Conservation (phyloP, 2,113 vertebrate genomes). For the Rafetus swinhoei region DNA sequence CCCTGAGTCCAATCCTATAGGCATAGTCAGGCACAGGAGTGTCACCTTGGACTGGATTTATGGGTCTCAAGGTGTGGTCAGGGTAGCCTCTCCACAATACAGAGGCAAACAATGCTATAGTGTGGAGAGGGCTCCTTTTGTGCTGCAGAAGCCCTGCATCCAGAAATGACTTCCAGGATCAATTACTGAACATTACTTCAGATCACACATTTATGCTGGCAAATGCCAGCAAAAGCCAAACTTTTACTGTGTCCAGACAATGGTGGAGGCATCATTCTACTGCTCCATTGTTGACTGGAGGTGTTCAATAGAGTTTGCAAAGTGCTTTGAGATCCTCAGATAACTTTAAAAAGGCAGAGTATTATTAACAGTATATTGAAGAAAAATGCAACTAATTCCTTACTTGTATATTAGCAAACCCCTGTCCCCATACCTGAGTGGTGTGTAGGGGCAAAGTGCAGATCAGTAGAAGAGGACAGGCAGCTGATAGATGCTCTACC, state of each 20-base stretch:
- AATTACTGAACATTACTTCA: fast-evolving
- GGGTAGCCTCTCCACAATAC: not conserved
- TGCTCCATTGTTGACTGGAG: not conserved
- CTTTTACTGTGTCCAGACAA: fast-evolving
- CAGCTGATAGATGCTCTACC: fast-evolving
- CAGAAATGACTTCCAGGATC: not conserved
- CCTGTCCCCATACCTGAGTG: not conserved
- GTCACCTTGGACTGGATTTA: not conserved
- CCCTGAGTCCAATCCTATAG: constrained; percentile 43
- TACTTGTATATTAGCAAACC: fast-evolving
- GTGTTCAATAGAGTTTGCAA: not conserved
- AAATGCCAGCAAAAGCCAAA: not conserved
- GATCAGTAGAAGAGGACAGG: not conserved
- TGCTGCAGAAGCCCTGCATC: fast-evolving
- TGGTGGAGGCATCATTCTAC: fast-evolving
- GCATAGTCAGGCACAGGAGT: constrained; percentile 1
- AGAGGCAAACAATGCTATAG: not conserved
- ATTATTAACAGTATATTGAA: too few species aligned
- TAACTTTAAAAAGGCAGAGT: not conserved
- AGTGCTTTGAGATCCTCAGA: not conserved
- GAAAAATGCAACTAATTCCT: not conserved
- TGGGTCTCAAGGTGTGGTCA: not conserved
- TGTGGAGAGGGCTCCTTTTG: too few species aligned
- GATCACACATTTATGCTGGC: fast-evolving
- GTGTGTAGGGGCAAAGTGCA: not conserved